Conservation (phyloP, 2,113 vertebrate genomes). For the Oreotrochilus melanogaster region DNA sequence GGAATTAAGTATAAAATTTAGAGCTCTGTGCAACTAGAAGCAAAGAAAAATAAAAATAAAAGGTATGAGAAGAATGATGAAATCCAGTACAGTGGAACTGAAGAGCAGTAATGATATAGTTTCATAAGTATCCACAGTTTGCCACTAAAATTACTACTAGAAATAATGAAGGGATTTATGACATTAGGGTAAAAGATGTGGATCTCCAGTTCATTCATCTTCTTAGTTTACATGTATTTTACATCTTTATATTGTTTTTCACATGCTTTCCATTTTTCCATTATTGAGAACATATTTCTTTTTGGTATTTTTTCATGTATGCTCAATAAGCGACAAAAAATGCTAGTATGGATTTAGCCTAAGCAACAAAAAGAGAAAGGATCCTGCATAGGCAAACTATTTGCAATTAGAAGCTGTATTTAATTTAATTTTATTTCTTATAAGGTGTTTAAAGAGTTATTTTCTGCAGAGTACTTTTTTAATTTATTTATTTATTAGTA, state of each 20-base stretch:
- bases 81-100: not conserved
- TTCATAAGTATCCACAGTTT: not conserved
- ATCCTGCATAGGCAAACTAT: not conserved
- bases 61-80: not conserved
- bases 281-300: not conserved
- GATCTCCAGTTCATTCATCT: not conserved
- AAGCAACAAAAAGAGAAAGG: not conserved
- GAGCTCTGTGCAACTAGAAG: not conserved
- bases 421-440: accelerated
- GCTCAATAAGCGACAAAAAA: not conserved
- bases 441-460: not conserved
- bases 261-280: not conserved
- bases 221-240: not conserved
- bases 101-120: not conserved
- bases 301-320: not conserved
- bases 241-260: not conserved
- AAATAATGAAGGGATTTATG: not conserved
- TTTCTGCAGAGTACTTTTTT: not conserved
- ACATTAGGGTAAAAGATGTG: not conserved
- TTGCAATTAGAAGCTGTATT: not conserved
- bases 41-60: not conserved
- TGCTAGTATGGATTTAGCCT: not conserved
- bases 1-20: not conserved
- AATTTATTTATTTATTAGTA: not conserved
- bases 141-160: not conserved